Evolutionary conservation across 2,113 vertebrate species (phyloP), one percentile per base, ranked within the genome.

Genomic region (Motacilla tschutschensis): DNA sequence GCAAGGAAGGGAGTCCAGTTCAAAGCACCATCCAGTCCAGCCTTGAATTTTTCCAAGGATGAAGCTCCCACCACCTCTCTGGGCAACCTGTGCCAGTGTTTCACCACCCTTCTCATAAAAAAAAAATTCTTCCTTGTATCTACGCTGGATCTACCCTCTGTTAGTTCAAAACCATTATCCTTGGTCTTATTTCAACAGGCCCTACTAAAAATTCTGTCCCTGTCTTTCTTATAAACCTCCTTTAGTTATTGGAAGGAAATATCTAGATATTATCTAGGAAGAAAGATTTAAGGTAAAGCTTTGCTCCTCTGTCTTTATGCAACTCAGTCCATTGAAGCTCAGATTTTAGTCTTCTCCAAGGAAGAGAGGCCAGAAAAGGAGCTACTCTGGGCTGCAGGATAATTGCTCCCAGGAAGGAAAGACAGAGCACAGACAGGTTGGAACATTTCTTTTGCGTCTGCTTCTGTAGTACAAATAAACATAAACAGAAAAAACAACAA

Each of bases 401-500:
- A 72, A 60, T 43, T 41, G 26, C 67, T 85, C 79, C 57, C 64
- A 63, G 73, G 57, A 85, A 83, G 46, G 24, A 83, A 59, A 28
- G 29, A 29, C 14, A 29, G 33, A 25, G 29, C 33, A 87, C 35
- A 83, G 22, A 54, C 51, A 94, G 83, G 83, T 83, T 85, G 70
- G 24, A 87, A 87, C 48, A 50, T 83, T 89, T 60, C 19, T 85
- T 66, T 70, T 55, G 64, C 3, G 0, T 85, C 67, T 74, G 44
- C 31, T 87, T 77, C 72, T 77, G 72, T 47, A 70, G 64, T 55
- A 55, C 29, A 92, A 93, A 85, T 21, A 90, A 88, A 92, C 43
- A 83, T 33, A 92, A 89, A 81, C 40, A 83, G 62, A 65, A 58
- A 82, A 83, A 91, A 92, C 20, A 88, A 87, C 35, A 88, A 71